These are phyloP conservation scores for Epizoanthus ramosus DNA, from an alignment of 92 coral and sea anemone species.

Conservation along the genomic window DNA sequence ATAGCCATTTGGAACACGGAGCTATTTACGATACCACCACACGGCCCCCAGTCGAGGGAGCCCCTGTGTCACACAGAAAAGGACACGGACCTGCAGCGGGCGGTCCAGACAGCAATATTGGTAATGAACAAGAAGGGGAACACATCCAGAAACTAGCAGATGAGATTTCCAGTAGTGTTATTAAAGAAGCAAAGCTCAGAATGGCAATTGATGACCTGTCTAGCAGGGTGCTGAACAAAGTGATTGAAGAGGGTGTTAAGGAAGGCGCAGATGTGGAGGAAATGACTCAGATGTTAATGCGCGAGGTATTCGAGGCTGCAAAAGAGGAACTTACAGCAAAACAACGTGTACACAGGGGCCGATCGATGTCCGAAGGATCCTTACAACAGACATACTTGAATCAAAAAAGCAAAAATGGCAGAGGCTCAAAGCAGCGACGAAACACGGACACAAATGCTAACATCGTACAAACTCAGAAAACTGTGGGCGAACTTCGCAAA, in stretches of 20 bases:
- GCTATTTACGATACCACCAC: not conserved
- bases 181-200: conserved; percentile 25
- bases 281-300: conserved; percentile 2
- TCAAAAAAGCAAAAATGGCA: not conserved
- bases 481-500: not conserved
- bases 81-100: not conserved
- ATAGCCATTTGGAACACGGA: not conserved
- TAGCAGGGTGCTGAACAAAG: conserved; percentile 6
- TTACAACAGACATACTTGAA: not conserved
- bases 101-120: not conserved
- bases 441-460: not conserved
- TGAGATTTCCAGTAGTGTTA: not conserved
- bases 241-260: conserved; percentile 21
- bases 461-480: not conserved
- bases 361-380: conserved; percentile 19
- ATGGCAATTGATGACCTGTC: conserved; percentile 25
- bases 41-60: not conserved
- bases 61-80: not conserved
- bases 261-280: conserved; percentile 6
- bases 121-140: conserved; percentile 7
- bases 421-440: not conserved
- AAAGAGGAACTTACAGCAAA: conserved; percentile 13
- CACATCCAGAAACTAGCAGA: conserved; percentile 7
- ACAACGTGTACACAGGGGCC: not conserved
- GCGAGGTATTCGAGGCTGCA: conserved; percentile 26